Percentiles rank a stretch among this genome's conserved stretches.
phyloP scores from a whole-genome alignment of 2,113 vertebrate genomes.

The Xenopus laevis region DNA sequence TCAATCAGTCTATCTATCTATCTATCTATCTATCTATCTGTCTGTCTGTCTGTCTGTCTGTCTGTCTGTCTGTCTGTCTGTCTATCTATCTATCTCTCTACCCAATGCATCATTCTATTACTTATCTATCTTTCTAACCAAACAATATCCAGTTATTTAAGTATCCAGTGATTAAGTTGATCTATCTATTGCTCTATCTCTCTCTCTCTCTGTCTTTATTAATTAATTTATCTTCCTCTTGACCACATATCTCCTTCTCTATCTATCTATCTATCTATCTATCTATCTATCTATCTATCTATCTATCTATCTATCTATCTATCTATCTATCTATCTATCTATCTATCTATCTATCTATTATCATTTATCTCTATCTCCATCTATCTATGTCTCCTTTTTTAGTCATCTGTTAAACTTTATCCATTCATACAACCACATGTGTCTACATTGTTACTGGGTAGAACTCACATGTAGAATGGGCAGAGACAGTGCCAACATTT shows the following conservation, averaged over 20 bases:
- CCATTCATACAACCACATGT: not conserved
- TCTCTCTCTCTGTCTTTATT: too few species aligned
- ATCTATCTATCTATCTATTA: too few species aligned
- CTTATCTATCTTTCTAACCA: too few species aligned
- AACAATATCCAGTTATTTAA: too few species aligned
- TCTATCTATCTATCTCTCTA: too few species aligned
- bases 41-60: too few species aligned
- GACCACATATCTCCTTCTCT: not conserved
- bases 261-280: slow-evolving; percentile 20
- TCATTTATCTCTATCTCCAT: slow-evolving; percentile 4
- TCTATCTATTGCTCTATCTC: too few species aligned
- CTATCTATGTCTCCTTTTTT: slow-evolving; percentile 3
- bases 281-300: slow-evolving; percentile 14
- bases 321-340: not conserved
- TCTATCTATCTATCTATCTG: too few species aligned
- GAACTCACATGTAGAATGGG: slow-evolving; percentile 15
- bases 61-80: too few species aligned
- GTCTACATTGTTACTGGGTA: slow-evolving; percentile 33
- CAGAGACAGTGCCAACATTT: slow-evolving; percentile 15
- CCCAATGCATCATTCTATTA: too few species aligned
- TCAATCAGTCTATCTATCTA: too few species aligned
- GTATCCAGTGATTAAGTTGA: too few species aligned
- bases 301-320: slow-evolving; percentile 20
- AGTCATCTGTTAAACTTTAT: not conserved
- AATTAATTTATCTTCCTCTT: not conserved